Evolutionary conservation across 2,888 invertebrate species (phyloP), one percentile per base, ranked within the genome.

Genomic region (Conomelus anceps): DNA sequence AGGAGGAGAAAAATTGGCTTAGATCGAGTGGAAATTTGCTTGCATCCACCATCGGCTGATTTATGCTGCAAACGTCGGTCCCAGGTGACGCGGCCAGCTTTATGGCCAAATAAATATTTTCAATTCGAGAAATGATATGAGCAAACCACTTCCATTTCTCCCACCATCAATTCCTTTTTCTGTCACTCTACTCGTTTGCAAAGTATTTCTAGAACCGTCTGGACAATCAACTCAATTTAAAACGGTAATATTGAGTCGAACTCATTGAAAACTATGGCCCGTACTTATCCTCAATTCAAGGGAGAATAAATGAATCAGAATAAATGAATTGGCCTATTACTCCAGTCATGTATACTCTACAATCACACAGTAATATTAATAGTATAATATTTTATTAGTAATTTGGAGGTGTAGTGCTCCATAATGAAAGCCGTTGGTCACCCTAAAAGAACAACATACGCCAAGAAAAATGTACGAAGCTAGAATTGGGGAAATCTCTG

Each of bases 71-170:
- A 22, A 86, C 29, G 24, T 86, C 86, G 86, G 26, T 13, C 86
- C 86, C 86, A 86, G 86, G 86, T 86, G 86, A 86, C 86, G 86
- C 26, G n/a, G 22, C 26, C 63, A 3, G 26, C 24, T 86, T 86
- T 86, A 86, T 86, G 86, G 86, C 13, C 86, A 23, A 86, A 26
- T 86, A 86, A 86, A 86, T 86, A 86, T 86, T 86, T 86, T 86
- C 86, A 86, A 86, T 86, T 86, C 24, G 86, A 24, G 24, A 26
- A 85, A 86, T 63, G 63, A 63, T 63, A 63, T n/a, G 63, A 63
- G n/a, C 63, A 63, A 63, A 63, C 63, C 63, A 63, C 63, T 13
- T 13, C 17, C 63, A 26, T 26, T 11, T 26, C 26, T 26, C 11
- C 26, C 26, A 26, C 26, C 11, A 7, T 26, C 26, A 26, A 26